Evolutionary conservation across 2,113 vertebrate species (phyloP), one percentile per base, ranked within the genome.

Genomic region (Austrofundulus limnaeus): DNA sequence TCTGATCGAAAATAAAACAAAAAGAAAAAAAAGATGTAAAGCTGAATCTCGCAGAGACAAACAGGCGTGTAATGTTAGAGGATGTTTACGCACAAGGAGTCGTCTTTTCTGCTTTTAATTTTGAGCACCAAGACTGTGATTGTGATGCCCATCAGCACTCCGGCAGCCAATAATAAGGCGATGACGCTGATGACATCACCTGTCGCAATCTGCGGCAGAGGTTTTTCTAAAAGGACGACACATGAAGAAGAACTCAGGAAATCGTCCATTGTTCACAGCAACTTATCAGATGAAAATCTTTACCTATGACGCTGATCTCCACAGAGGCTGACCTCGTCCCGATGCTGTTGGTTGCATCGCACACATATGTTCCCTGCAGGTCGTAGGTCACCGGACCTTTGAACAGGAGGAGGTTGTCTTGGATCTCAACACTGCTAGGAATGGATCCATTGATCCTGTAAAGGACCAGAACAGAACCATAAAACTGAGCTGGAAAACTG

Each of bases 231-330:
- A 77, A 73, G 12, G 21, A 5, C 23, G 8, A 51, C 11, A 23
- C 1, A 20, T 24, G 23, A 24, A 45, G 17, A 34, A 41, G 16
- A 43, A 42, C 16, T 52, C n/a, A 28, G 11, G 2, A 13, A 34
- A 9, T 34, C 25, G 11, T 55, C 47, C 2, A 16, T 4, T 24
- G 23, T 48, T 65, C 5, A 23, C 5, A 20, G 45, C 4, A 53
- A 2, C 21, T 14, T 6, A 1, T 41, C 39, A 16, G 16, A 16
- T 17, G 6, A 9, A 23, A 14, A 34, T 28, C 90, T 86, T 1
- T 94, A 99, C 97, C 97, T 93, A 95, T 95, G 61, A 99, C 87
- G 81, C 94, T 96, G 88, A 99, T 93, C 37, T 97, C 96, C 84
- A 97, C 93, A 58, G 93, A 90, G 69, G 90, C 95, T 0, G 95